A percentile compares a stretch with the other conserved stretches of the same genome.
phyloP scores from a whole-genome alignment of 2,888 invertebrate genomes.

The Epinotia demarniana region DNA sequence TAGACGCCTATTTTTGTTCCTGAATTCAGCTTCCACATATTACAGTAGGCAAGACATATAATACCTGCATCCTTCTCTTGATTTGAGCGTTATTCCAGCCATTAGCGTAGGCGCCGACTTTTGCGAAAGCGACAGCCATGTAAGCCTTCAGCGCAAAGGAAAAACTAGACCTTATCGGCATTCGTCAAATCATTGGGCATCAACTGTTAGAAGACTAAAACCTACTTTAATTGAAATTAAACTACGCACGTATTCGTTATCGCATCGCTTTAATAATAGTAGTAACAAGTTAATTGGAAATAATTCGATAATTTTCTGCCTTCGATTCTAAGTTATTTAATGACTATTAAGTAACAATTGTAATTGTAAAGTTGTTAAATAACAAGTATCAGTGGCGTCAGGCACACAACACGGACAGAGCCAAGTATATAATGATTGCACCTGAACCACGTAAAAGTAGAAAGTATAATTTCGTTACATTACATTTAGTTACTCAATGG shows the following conservation, averaged over 20 bases:
- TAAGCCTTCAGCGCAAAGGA: neutral
- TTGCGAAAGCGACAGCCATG: neutral
- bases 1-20: no score
- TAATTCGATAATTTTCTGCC: constrained; percentile 1
- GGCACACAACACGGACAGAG: constrained; percentile 15
- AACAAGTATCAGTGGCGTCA: constrained; percentile 20
- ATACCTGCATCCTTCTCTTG: no score
- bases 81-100: no score
- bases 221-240: neutral
- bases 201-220: no score
- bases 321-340: constrained; percentile 1
- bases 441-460: constrained; percentile 42
- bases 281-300: neutral
- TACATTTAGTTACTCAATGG: constrained; percentile 39
- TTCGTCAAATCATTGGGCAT: neutral
- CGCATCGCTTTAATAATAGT: neutral
- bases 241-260: neutral
- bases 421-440: constrained; percentile 34
- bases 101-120: no score
- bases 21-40: no score
- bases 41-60: no score
- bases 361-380: constrained; percentile 19
- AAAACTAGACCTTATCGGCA: neutral
- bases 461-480: constrained; percentile 43
- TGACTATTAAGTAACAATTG: constrained; percentile 11